phyloP scores from a whole-genome alignment of 2,888 invertebrate species.

The Agrypnus murinus region DNA sequence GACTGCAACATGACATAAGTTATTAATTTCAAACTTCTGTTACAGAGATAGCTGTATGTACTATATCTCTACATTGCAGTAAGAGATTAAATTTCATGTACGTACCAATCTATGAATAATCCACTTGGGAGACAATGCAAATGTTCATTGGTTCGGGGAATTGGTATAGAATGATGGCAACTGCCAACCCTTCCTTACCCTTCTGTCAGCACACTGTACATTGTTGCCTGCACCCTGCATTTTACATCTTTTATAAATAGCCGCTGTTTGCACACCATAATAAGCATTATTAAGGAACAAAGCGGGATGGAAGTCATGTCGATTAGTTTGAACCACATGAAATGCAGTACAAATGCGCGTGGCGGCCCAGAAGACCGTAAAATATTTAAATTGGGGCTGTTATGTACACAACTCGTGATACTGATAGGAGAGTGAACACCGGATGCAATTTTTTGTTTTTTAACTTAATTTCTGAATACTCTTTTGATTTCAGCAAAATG shows the following conservation, averaged over 20 bases:
- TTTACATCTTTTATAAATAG: constrained; percentile 39
- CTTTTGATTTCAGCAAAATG: no score
- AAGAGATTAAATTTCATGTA: constrained; percentile 37
- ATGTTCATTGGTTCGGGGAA: constrained; percentile 51
- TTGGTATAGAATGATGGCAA: constrained; percentile 45
- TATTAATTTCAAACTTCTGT: constrained; percentile 25
- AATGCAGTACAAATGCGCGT: constrained; percentile 57
- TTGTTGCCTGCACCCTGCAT: constrained; percentile 34
- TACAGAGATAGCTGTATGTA: constrained; percentile 8
- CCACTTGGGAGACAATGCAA: constrained; percentile 45
- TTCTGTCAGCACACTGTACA: constrained; percentile 30
- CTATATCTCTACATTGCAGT: constrained; percentile 10
- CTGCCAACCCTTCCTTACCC: constrained; percentile 50
- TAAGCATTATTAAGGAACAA: constrained; percentile 42
- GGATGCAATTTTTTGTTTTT: constrained; percentile 23
- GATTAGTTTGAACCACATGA: constrained; percentile 47
- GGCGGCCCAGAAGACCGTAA: constrained; percentile 65
- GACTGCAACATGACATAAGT: constrained; percentile 1
- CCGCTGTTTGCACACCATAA: constrained; percentile 38
- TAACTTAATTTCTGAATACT: no score
- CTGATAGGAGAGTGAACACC: constrained; percentile 64
- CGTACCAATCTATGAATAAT: constrained; percentile 42
- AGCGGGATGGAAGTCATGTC: constrained; percentile 43
- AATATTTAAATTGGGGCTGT: constrained; percentile 69
- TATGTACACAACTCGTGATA: constrained; percentile 66